Evolutionary conservation across 2,888 invertebrate genomes (phyloP).

Genomic region (Octodonta nipae): DNA sequence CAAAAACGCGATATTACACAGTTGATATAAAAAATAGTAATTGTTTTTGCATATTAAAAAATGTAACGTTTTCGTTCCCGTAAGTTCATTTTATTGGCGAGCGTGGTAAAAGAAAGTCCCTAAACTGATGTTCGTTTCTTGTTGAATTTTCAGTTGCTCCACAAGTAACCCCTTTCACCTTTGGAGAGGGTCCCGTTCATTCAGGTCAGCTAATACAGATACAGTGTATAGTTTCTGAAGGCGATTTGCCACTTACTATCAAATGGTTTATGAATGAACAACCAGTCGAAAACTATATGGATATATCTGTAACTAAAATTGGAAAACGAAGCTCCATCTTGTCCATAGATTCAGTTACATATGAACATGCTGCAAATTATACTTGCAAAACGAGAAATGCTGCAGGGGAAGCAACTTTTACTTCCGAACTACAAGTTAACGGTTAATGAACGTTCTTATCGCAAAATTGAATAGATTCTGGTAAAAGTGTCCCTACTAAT

Average conservation of each 20-base stretch:
- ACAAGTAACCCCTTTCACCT: constrained; percentile 50
- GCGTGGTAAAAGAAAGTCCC: too few relatives aligned
- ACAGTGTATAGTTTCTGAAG: constrained; percentile 47
- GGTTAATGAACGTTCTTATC: too few relatives aligned
- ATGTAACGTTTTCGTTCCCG: too few relatives aligned
- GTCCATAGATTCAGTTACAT: constrained; percentile 50
- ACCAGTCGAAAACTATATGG: constrained; percentile 23
- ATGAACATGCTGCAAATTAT: constrained; percentile 59
- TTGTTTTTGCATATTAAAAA: too few relatives aligned
- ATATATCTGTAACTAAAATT: constrained; percentile 30
- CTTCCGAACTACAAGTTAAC: constrained; percentile 49
- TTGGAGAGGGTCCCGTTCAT: constrained; percentile 49
- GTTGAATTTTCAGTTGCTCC: constrained; percentile 57
- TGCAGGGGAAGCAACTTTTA: constrained; percentile 24
- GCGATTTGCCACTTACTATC: constrained; percentile 50
- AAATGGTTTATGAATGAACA: constrained; percentile 46
- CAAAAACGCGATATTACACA: too few relatives aligned
- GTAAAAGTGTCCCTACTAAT: too few relatives aligned
- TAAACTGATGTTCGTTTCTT: too few relatives aligned
- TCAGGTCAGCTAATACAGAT: constrained; percentile 48
- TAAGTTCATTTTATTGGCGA: too few relatives aligned
- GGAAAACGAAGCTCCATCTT: constrained; percentile 42
- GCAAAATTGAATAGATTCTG: too few relatives aligned
- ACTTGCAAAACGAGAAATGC: constrained; percentile 50
- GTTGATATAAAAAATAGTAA: too few relatives aligned